Evolutionary conservation across 2,113 vertebrate genomes (phyloP), one percentile per base, ranked within the genome.

Genomic region (Cyphomyrus plagiostoma): DNA sequence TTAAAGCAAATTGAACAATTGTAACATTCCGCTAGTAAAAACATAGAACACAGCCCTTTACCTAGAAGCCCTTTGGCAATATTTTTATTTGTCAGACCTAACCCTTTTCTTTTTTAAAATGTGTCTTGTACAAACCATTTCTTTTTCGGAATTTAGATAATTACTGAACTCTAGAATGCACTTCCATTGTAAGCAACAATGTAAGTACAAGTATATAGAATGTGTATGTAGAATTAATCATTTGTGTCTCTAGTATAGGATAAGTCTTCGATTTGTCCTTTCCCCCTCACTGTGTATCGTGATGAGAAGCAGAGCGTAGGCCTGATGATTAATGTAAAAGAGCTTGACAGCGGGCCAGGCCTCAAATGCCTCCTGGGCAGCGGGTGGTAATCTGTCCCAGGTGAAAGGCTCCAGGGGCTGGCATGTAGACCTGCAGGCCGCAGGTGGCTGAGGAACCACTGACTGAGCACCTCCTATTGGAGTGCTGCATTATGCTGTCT

Each of bases 301-400:
- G 90, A 91, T 91, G 90, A 93, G 86, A 85, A 89, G 88, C 90
- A 80, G 52, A 48, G 77, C 9, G 17, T 90, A 87, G 89, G 91
- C 89, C 62, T 88, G 91, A 94, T 96, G 95, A 96, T 95, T 94
- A 95, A 96, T 95, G 93, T 92, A 91, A 93, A 92, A 90, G 89
- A 93, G 90, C 91, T 93, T 95, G 94, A 96, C 93, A 93, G 93
- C 92, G 91, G 94, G 94, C 92, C 90, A 91, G 92, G 89, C 89
- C 92, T 91, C 88, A 82, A 89, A 93, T 95, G 94, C 93, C 95
- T 95, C 90, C 90, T 92, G 94, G 94, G 94, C 87, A 26, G 92
- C 80, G 70, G 92, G 91, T 91, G 94, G 93, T 94, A 94, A 94
- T 94, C 92, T 91, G 90, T 95, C 94, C 94, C 95, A 95, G 94